Conservation (phyloP, 2,888 invertebrate species). For the Acronicta aceris region DNA sequence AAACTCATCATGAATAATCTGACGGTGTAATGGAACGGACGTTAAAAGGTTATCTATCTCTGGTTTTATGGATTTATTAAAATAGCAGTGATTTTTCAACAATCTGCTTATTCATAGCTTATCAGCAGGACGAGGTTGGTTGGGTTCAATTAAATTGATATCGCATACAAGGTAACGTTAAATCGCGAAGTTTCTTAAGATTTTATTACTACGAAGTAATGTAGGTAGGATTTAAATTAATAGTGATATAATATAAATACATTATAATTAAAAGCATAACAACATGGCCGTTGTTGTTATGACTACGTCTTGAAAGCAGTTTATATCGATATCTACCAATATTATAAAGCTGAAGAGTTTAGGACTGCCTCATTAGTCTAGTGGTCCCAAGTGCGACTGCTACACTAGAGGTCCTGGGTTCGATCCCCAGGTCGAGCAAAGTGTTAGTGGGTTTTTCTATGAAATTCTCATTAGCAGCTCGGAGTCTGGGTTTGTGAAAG, state of each 20-base stretch:
- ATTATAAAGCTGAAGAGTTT: no score
- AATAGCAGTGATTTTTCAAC: conserved; percentile 51
- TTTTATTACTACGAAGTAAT: conserved; percentile 10
- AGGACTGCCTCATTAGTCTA: no score
- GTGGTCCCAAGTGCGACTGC: no score
- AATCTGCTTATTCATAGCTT: conserved; percentile 56
- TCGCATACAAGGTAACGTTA: conserved; percentile 34
- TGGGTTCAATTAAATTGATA: conserved; percentile 57
- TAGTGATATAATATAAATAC: background rate
- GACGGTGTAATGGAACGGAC: background rate
- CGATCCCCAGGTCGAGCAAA: no score
- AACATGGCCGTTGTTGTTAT: no score
- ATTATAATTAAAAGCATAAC: background rate
- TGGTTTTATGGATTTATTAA: conserved; percentile 18
- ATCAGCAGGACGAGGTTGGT: conserved; percentile 56
- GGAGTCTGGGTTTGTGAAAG: no score
- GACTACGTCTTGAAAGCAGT: no score
- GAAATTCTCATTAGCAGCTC: no score
- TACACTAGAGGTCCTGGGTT: no score
- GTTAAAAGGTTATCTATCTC: conserved; percentile 16
- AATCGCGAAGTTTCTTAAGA: conserved; percentile 29
- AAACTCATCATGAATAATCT: background rate
- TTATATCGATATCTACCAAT: no score
- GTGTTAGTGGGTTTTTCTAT: no score
- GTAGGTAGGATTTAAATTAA: conserved; percentile 1